Percentiles rank a stretch among this genome's conserved stretches.
Conservation (phyloP, 2,888 invertebrate species). For the Pandemis corylana region DNA sequence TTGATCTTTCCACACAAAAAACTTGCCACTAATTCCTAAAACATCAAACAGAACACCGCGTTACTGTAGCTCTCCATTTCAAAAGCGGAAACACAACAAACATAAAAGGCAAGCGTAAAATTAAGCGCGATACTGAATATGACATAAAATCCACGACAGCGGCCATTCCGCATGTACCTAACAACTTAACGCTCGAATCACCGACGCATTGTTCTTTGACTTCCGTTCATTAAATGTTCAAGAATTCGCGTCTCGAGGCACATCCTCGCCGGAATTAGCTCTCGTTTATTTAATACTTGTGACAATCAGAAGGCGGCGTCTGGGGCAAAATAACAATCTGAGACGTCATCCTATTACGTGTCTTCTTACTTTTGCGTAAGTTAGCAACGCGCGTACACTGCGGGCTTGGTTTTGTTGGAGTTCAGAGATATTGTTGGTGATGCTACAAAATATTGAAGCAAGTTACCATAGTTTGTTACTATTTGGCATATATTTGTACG, state of each 20-base stretch:
- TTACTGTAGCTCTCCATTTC: not conserved
- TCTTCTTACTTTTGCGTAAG: constrained; percentile 55
- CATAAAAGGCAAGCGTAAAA: constrained; percentile 30
- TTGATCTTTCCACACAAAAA: not conserved
- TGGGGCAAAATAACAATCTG: constrained; percentile 63
- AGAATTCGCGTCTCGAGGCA: constrained; percentile 56
- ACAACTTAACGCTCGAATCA: constrained; percentile 56
- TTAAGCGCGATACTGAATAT: constrained; percentile 39
- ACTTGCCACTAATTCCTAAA: not conserved
- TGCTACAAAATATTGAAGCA: not conserved
- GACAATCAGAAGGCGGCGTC: constrained; percentile 63
- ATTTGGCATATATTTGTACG: too few species aligned
- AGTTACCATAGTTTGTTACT: too few species aligned
- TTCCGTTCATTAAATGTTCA: constrained; percentile 64
- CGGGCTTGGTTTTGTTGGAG: constrained; percentile 4
- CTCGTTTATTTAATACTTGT: constrained; percentile 74
- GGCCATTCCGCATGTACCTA: constrained; percentile 39
- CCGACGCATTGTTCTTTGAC: constrained; percentile 57
- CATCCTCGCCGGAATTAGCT: constrained; percentile 65
- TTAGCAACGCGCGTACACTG: constrained; percentile 47
- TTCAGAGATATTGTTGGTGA: not conserved
- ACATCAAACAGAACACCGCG: not conserved
- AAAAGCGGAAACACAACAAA: constrained; percentile 9
- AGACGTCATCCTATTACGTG: constrained; percentile 66
- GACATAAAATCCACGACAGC: constrained; percentile 40